Evolutionary conservation across 2,113 vertebrate genomes (phyloP).

Genomic region (Eubucco bourcierii): DNA sequence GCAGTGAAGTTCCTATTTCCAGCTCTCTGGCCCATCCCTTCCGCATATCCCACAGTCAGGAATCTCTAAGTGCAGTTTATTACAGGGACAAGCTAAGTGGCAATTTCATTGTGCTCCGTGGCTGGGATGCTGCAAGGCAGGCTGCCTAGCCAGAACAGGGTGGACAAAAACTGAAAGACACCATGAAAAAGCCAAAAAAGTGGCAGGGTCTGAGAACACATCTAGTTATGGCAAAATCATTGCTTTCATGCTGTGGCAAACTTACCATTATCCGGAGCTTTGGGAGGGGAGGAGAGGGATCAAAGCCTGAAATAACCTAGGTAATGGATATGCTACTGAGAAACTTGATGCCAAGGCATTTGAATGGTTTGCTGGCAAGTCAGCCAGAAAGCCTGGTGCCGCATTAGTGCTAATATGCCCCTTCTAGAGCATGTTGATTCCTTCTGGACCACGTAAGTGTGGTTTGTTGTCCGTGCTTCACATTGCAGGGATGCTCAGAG

Average conservation of each 20-base stretch:
- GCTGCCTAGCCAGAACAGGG: constrained; percentile 28
- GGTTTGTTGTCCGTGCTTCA: not conserved
- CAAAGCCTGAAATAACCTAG: constrained; percentile 28
- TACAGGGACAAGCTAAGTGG: not conserved
- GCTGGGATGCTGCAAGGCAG: constrained; percentile 3
- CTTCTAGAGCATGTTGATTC: not conserved
- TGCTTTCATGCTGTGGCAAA: constrained; percentile 18
- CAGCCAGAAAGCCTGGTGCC: constrained; percentile 32
- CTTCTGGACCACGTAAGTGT: constrained; percentile 28
- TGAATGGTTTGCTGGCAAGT: constrained; percentile 32
- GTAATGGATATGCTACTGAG: constrained; percentile 21
- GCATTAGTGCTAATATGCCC: not conserved
- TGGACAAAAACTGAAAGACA: not conserved
- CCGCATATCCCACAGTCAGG: not conserved
- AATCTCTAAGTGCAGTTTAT: constrained; percentile 19
- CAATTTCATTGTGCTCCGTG: constrained; percentile 21
- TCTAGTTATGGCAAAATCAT: constrained; percentile 14
- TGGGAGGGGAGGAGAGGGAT: not conserved
- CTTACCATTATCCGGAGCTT: constrained; percentile 14
- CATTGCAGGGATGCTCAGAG: not conserved
- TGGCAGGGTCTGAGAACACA: constrained; percentile 15
- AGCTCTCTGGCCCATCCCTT: constrained; percentile 54
- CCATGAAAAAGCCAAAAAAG: constrained; percentile 29
- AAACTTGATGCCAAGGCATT: constrained; percentile 30
- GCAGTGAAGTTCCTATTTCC: constrained; percentile 36